These are phyloP conservation scores for Eilema sororculum DNA, from an alignment of 2,888 invertebrate species.

Conservation along the genomic window DNA sequence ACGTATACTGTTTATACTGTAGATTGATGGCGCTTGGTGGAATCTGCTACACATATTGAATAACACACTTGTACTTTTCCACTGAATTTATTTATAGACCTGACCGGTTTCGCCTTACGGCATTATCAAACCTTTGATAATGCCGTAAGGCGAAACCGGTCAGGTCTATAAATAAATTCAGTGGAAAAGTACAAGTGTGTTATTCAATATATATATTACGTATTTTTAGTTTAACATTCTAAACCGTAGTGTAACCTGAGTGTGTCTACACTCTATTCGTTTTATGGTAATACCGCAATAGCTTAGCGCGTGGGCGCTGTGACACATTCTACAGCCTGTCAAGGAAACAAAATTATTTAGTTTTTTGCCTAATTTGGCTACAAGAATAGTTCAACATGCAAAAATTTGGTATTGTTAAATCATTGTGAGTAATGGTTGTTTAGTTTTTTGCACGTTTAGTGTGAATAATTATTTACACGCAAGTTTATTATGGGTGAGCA, in stretches of 20 bases:
- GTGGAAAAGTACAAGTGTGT: too few species aligned
- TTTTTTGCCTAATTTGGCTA: constrained; percentile 54
- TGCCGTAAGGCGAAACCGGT: too few species aligned
- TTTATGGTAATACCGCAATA: constrained; percentile 51
- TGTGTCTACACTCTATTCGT: constrained; percentile 28
- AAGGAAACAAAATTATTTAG: constrained; percentile 54
- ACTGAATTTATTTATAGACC: too few species aligned
- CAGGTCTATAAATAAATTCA: too few species aligned
- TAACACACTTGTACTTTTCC: too few species aligned
- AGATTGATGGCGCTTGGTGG: too few species aligned
- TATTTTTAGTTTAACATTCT: not conserved
- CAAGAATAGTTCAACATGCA: constrained; percentile 40
- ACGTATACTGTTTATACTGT: too few species aligned
- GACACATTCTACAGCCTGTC: constrained; percentile 59
- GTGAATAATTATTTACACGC: constrained; percentile 31
- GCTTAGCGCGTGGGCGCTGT: constrained; percentile 58
- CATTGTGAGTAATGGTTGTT: constrained; percentile 20
- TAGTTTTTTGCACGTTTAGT: constrained; percentile 28
- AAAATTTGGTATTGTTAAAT: constrained; percentile 35
- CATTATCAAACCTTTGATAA: too few species aligned
- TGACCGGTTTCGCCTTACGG: too few species aligned
- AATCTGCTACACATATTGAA: too few species aligned
- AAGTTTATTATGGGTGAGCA: constrained; percentile 18
- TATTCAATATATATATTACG: too few species aligned
- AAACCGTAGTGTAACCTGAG: constrained; percentile 32